Percentiles rank a stretch among this genome's conserved stretches.
Conservation (phyloP, 2,888 invertebrate genomes). For the Chloroclystis v-ata region DNA sequence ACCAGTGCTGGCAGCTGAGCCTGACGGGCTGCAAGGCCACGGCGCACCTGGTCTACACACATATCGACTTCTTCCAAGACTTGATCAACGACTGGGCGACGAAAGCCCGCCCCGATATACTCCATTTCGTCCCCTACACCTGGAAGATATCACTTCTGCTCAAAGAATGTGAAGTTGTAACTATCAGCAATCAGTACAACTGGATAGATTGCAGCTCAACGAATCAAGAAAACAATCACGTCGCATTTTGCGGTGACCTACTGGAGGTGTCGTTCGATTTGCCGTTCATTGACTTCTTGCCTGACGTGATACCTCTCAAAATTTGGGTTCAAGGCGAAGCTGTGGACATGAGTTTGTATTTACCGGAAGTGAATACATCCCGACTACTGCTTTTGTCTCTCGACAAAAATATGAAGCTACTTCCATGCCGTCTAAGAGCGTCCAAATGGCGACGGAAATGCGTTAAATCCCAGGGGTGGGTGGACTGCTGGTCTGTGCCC, state of each 20-base stretch:
- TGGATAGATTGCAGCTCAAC: slow-evolving; percentile 99
- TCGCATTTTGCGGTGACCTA: slow-evolving; percentile 95
- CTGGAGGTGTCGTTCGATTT: slow-evolving; percentile 95
- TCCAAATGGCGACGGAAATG: slow-evolving; percentile 91
- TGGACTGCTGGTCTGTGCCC: slow-evolving; percentile 97
- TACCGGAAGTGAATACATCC: slow-evolving; percentile 95
- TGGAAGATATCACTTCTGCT: slow-evolving; percentile 94
- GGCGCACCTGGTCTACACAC: slow-evolving; percentile 93
- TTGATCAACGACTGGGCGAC: slow-evolving; percentile 97
- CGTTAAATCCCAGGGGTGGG: slow-evolving; percentile 86
- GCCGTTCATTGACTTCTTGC: slow-evolving; percentile 96
- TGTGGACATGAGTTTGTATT: slow-evolving; percentile 91
- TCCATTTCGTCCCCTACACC: slow-evolving; percentile 97
- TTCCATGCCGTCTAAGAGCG: slow-evolving; percentile 79
- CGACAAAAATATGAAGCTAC: slow-evolving; percentile 91
- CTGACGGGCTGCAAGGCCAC: slow-evolving; percentile 97
- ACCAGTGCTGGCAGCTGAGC: slow-evolving; percentile 95
- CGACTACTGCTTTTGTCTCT: slow-evolving; percentile 88
- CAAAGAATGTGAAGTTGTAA: slow-evolving; percentile 96
- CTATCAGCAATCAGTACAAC: slow-evolving; percentile 96
- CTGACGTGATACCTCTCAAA: slow-evolving; percentile 90
- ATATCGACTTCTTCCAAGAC: slow-evolving; percentile 97
- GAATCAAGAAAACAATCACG: slow-evolving; percentile 95
- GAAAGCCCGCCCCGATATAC: slow-evolving; percentile 94
- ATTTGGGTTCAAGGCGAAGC: slow-evolving; percentile 98